phyloP scores from a whole-genome alignment of 2,797 vertebrate genomes.

The Corythornis leucogaster region DNA sequence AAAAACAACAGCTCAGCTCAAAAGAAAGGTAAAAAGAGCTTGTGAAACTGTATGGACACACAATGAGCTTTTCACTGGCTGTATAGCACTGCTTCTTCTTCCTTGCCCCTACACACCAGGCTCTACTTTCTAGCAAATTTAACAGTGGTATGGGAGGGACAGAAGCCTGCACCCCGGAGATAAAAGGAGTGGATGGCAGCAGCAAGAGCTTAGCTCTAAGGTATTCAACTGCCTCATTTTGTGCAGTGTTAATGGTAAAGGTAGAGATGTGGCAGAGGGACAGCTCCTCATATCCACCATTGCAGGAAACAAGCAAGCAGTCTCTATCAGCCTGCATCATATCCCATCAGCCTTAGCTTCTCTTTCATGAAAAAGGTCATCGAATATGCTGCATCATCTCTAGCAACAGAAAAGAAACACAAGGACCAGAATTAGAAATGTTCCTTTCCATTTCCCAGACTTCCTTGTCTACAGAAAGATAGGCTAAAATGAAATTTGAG shows the following conservation, averaged over 20 bases:
- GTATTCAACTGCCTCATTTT: background rate
- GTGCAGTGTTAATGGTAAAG: background rate
- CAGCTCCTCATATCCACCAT: background rate
- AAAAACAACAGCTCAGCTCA: background rate
- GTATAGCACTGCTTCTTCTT: fast-evolving
- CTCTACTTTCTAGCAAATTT: background rate
- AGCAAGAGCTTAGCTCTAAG: fast-evolving
- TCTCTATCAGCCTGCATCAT: background rate
- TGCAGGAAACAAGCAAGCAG: background rate
- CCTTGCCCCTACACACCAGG: background rate
- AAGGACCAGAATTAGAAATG: background rate
- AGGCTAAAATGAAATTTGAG: constrained; percentile 6
- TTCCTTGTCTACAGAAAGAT: background rate
- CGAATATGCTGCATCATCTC: background rate
- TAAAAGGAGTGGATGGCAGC: background rate
- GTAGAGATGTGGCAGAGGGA: background rate
- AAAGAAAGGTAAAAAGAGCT: background rate
- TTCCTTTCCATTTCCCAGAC: background rate
- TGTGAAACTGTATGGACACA: background rate
- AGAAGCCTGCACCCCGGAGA: background rate
- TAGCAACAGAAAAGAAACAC: constrained; percentile 5
- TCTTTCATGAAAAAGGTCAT: constrained; percentile 4
- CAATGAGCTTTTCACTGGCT: background rate
- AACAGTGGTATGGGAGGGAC: background rate
- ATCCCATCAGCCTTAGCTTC: background rate